Conservation (phyloP, 2,113 vertebrate species). For the Corythoichthys intestinalis region DNA sequence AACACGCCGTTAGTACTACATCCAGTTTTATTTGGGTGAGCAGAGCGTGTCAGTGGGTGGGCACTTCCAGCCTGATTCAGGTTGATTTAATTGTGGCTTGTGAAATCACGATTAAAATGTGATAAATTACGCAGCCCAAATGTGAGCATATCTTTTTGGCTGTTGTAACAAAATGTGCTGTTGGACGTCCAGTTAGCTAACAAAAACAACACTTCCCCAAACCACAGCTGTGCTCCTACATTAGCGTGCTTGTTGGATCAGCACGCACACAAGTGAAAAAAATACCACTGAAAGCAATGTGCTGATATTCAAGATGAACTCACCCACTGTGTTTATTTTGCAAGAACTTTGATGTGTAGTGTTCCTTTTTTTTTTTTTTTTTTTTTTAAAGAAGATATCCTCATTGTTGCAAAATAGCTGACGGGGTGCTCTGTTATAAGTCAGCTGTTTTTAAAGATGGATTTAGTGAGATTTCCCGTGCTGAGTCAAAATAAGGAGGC, state of each 20-base stretch:
- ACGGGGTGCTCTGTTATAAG: neutral
- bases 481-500: no score
- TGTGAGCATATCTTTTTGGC: conserved; percentile 3
- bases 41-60: no score
- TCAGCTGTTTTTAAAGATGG: neutral
- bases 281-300: conserved; percentile 2
- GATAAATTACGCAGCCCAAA: neutral
- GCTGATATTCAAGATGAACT: conserved; percentile 24
- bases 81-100: no score
- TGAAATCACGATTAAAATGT: no score
- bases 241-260: conserved; percentile 21
- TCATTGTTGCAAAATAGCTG: conserved; percentile 6
- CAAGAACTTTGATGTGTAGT: neutral
- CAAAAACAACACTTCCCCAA: conserved; percentile 3
- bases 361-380: neutral
- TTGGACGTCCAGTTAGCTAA: conserved; percentile 23
- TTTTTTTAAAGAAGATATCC: neutral
- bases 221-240: conserved; percentile 20
- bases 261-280: neutral
- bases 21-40: no score
- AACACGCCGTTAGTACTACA: no score
- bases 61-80: no score
- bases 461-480: neutral
- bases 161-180: conserved; percentile 12
- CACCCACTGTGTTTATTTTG: neutral